Evolutionary conservation across 2,888 invertebrate species (phyloP).

Genomic region (Pherbina coryleti): DNA sequence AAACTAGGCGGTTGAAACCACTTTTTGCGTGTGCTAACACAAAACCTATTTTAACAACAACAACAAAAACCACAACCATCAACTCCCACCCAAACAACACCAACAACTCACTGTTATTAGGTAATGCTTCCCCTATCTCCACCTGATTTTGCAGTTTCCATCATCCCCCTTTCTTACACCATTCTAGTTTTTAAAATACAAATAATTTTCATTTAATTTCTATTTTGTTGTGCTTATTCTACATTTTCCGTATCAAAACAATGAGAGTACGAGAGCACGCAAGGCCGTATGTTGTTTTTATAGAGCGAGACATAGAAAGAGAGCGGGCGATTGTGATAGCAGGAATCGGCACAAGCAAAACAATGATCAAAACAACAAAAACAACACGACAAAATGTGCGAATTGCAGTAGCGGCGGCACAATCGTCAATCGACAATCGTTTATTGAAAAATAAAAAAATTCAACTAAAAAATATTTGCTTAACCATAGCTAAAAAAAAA

Average conservation of each 20-base stretch:
- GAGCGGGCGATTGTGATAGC: not conserved
- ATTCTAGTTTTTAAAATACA: not conserved
- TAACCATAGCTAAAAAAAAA: too few species aligned
- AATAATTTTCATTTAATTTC: not conserved
- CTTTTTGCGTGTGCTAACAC: not conserved
- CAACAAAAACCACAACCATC: not conserved
- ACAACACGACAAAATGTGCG: too few species aligned
- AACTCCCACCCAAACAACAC: constrained; percentile 21
- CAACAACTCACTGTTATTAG: not conserved
- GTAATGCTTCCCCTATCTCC: not conserved
- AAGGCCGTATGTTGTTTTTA: constrained; percentile 36
- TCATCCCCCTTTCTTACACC: not conserved
- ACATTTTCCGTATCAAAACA: constrained; percentile 8
- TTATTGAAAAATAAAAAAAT: too few species aligned
- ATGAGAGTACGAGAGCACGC: constrained; percentile 32
- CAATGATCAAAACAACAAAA: too few species aligned
- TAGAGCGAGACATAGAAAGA: not conserved
- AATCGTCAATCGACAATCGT: too few species aligned
- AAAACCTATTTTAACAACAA: not conserved
- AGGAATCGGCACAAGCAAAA: too few species aligned
- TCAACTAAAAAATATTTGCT: too few species aligned
- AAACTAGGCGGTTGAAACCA: not conserved
- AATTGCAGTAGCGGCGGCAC: too few species aligned
- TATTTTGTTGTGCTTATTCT: not conserved
- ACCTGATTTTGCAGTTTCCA: not conserved